Evolutionary conservation across 2,113 vertebrate genomes (phyloP).

Genomic region (Pithys albifrons): DNA sequence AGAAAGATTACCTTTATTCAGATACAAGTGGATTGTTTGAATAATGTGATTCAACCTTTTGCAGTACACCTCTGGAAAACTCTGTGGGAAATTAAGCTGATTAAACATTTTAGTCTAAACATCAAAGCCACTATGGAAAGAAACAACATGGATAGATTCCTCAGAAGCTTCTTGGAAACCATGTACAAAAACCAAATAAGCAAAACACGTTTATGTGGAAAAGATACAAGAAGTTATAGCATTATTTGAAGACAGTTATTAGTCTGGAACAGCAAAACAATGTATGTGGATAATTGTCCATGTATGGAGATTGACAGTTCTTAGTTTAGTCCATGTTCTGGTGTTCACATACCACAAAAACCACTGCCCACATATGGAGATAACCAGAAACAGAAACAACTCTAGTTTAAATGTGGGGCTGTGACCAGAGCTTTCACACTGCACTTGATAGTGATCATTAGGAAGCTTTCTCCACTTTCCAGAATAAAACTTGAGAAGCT

Average conservation of each 20-base stretch:
- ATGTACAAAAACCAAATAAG: not conserved
- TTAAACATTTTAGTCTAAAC: not conserved
- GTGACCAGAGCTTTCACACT: not conserved
- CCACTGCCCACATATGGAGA: not conserved
- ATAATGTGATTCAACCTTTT: not conserved
- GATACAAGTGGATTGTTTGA: not conserved
- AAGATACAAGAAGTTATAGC: not conserved
- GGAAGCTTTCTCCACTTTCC: not conserved
- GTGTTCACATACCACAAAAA: not conserved
- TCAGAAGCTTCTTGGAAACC: conserved; percentile 5
- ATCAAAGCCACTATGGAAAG: not conserved
- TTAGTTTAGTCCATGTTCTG: not conserved
- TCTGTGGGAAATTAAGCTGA: not conserved
- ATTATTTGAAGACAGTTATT: not conserved
- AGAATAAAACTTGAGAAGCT: not conserved
- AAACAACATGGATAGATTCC: not conserved
- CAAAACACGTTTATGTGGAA: not conserved
- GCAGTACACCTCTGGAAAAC: not conserved
- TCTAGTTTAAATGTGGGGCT: not conserved
- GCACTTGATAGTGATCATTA: not conserved
- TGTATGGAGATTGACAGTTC: not conserved
- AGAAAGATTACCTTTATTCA: not conserved
- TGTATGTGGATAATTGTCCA: not conserved
- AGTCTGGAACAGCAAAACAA: not conserved
- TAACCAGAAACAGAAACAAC: not conserved